phyloP scores from a whole-genome alignment of 2,888 invertebrate species.

The Zonitis immaculata region DNA sequence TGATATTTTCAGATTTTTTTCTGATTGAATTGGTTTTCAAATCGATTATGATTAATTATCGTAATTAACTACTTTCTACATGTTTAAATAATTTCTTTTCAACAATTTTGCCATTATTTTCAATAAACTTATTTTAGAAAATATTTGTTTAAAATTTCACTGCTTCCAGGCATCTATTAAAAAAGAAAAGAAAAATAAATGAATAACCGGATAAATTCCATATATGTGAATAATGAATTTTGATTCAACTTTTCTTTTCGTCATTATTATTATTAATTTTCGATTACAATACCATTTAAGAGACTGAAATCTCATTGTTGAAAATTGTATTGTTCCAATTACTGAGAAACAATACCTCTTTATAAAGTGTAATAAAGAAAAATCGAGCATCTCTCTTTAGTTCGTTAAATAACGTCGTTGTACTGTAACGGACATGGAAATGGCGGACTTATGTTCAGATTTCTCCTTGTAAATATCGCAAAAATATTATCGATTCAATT shows the following conservation, averaged over 20 bases:
- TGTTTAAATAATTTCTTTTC: neutral
- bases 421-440: constrained; percentile 6
- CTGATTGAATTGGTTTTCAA: neutral
- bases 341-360: constrained; percentile 5
- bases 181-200: no score
- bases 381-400: constrained; percentile 1
- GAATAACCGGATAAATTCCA: neutral
- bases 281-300: neutral
- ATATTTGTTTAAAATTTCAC: neutral
- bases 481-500: constrained; percentile 3
- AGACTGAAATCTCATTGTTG: neutral
- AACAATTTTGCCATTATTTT: neutral
- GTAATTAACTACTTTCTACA: neutral
- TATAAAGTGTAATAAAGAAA: constrained; percentile 2
- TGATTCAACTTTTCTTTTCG: neutral
- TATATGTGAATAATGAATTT: neutral
- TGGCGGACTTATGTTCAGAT: constrained; percentile 2
- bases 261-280: neutral
- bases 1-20: no score
- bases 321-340: constrained; percentile 2
- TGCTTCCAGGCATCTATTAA: neutral
- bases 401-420: constrained; percentile 3
- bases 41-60: neutral
- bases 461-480: constrained; percentile 4
- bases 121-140: neutral